Evolutionary conservation across 2,888 invertebrate genomes (phyloP), one percentile per base, ranked within the genome.

Genomic region (Polyploca ridens): DNA sequence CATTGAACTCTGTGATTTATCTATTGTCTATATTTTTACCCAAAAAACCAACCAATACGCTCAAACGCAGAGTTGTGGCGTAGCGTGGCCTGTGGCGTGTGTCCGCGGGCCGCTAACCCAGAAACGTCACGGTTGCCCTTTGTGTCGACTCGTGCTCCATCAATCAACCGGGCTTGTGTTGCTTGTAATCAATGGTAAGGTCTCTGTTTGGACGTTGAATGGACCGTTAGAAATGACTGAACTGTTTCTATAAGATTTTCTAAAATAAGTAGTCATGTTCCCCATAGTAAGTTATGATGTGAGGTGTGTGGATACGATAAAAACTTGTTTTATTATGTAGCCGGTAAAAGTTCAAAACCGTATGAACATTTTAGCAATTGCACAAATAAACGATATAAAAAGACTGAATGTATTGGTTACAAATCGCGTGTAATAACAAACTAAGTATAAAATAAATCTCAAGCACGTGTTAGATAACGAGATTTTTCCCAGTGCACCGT

Each of bases 101-200:
- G 61, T 27, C 27, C 19, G 70, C 70, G 66, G 63, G 72, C 64
- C 68, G 73, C 66, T 75, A 80, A 79, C 78, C 81, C 76, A 80
- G 76, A 82, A 82, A 82, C 79, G 75, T 77, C 79, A 77, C 71
- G 10, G 64, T 58, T 68, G 62, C 73, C 74, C 79, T 85, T 85
- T 85, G 81, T 84, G 76, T 54, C 72, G n/a, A n/a, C n/a, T n/a
- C n/a, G 75, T 79, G 79, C 74, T 77, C 74, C 81, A 84, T 85
- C 81, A 76, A 75, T 78, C 65, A 54, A 41, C 13, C 68, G 41
- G 66, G 49, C 63, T 13, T 71, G 65, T 69, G 67, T 67, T 68
- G 66, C 73, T 71, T 72, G 73, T 77, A 79, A 76, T 82, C 76
- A 81, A 77, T 75, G 75, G 19, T 27, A 58, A 41, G 49, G 49